These are phyloP conservation scores for Montipora efflorescens DNA, from an alignment of 64 coral and sea anemone genomes.

Conservation along the genomic window DNA sequence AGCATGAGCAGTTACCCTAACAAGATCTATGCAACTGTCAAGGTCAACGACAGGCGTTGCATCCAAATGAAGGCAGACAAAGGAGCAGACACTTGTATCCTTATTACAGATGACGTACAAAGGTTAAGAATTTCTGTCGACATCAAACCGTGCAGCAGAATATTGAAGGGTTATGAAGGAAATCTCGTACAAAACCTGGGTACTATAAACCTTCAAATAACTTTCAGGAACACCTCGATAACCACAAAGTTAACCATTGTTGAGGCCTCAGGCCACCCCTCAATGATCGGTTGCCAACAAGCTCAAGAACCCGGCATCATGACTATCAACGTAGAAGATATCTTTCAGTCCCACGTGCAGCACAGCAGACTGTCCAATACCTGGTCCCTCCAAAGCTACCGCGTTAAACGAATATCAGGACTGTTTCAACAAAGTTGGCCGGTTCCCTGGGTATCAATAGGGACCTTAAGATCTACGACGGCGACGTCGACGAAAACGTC, in stretches of 20 bases:
- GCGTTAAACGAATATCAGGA: slow-evolving; percentile 35
- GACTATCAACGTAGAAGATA: neutral
- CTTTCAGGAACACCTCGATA: slow-evolving; percentile 42
- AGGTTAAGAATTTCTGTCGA: slow-evolving; percentile 22
- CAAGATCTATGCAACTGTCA: slow-evolving; percentile 45
- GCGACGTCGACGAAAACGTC: too few species aligned
- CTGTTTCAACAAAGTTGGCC: slow-evolving; percentile 42
- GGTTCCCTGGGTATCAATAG: slow-evolving; percentile 50
- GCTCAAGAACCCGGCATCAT: neutral
- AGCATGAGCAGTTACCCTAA: slow-evolving; percentile 47
- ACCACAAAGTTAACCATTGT: slow-evolving; percentile 59
- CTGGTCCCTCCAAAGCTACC: slow-evolving; percentile 26
- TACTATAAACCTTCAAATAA: slow-evolving; percentile 4
- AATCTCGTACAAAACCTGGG: slow-evolving; percentile 48
- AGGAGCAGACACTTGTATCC: neutral
- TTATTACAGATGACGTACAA: neutral
- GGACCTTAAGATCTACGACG: too few species aligned
- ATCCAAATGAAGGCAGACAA: neutral
- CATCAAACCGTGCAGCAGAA: slow-evolving; percentile 39
- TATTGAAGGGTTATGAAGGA: slow-evolving; percentile 55
- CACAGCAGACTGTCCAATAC: neutral
- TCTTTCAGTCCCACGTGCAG: neutral
- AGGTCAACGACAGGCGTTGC: neutral
- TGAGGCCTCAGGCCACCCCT: slow-evolving; percentile 62
- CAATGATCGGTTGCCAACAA: slow-evolving; percentile 73